Evolutionary conservation across 2,888 invertebrate species (phyloP), one percentile per base, ranked within the genome.

Genomic region (Lasiommata megera): DNA sequence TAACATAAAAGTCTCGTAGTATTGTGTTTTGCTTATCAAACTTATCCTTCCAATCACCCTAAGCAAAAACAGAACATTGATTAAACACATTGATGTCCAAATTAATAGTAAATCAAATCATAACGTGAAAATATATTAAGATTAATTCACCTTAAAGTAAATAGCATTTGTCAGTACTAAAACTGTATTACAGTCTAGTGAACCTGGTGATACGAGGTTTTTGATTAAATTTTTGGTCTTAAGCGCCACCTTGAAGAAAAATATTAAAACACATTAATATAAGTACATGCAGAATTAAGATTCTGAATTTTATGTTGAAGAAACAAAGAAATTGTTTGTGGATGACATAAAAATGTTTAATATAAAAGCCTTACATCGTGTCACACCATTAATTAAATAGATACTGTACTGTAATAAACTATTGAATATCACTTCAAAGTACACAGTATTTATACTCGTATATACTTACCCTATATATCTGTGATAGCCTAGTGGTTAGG

Each of bases 161-260:
- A 66, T 60, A 28, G 66, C 67, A 40, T 64, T 60, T 23, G 53
- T 47, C 6, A 67, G 44, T 6, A 65, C 66, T 36, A 67, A 28
- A 12, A 58, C 54, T 6, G 66, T 66, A 17, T 61, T 6, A 12
- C 53, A 29, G n/a, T 18, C 14, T 8, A 67, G 38, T 8, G 48
- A 8, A 18, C 28, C 18, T 18, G 63, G 28, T 7, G 63, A 46
- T 9, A 67, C 37, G 9, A 66, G 46, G 31, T 64, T 52, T 56
- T 58, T 31, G 14, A 67, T 66, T 12, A 66, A 56, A 43, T 65
- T 56, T 14, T 63, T 57, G 6, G 67, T 67, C 43, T 61, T 28
- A 0, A 43, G 37, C 18, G 52, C 64, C 29, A 67, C 61, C 67
- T 67, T 23, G 5, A 40, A 40, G 58, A 56, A 50, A 6, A 36